A percentile compares a stretch with the other conserved stretches of the same genome.
Evolutionary conservation across 2,888 invertebrate genomes (phyloP).

Genomic region (Pandemis heparana): DNA sequence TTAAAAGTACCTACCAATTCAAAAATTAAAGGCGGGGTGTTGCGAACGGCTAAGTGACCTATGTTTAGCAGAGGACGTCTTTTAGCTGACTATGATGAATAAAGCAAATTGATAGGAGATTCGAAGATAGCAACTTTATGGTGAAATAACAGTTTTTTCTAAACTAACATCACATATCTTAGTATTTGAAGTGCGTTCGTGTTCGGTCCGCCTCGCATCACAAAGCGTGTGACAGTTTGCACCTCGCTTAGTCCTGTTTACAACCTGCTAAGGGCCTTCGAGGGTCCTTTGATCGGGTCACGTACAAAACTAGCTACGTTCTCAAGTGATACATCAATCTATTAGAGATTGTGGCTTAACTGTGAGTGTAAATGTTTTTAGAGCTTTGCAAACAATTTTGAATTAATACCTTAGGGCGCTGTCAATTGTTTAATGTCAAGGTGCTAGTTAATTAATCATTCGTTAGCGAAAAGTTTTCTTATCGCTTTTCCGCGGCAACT

Average conservation of each 20-base stretch:
- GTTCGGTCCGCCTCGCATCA: conserved; percentile 19
- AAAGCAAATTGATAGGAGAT: too few relatives aligned
- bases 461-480: not conserved
- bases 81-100: too few relatives aligned
- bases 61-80: too few relatives aligned
- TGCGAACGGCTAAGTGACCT: too few relatives aligned
- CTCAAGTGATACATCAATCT: not conserved
- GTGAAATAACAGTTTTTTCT: too few relatives aligned
- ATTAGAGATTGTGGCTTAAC: not conserved
- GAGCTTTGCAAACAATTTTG: not conserved
- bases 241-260: conserved; percentile 77
- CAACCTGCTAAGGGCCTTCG: conserved; percentile 74
- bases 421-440: not conserved
- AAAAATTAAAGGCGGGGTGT: too few relatives aligned
- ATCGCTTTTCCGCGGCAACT: not conserved
- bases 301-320: conserved; percentile 68
- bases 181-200: conserved; percentile 12
- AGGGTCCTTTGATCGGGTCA: conserved; percentile 74
- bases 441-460: not conserved
- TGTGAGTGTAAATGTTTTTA: not conserved
- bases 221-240: conserved; percentile 64
- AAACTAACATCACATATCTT: too few relatives aligned
- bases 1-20: too few relatives aligned
- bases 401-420: not conserved
- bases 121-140: too few relatives aligned